Conservation (phyloP, 2,888 invertebrate genomes). For the Cataglyphis cursor region DNA sequence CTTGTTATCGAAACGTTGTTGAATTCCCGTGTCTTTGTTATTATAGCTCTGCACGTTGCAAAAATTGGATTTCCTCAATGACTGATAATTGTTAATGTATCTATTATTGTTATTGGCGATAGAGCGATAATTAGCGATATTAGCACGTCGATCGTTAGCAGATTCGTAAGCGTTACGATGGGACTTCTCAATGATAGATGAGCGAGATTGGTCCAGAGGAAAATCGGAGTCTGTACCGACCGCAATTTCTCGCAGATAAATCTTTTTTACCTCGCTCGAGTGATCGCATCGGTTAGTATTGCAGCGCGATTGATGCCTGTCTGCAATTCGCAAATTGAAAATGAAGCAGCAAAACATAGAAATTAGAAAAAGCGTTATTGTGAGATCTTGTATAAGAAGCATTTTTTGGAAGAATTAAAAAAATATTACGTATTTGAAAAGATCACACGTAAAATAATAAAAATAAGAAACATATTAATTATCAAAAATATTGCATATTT, state of each 20-base stretch:
- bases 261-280: constrained; percentile 80
- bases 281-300: constrained; percentile 68
- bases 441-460: neutral
- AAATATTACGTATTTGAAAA: neutral
- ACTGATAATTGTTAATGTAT: constrained; percentile 70
- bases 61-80: constrained; percentile 58
- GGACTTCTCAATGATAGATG: constrained; percentile 76
- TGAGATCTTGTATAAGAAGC: neutral
- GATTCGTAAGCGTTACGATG: constrained; percentile 75
- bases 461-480: neutral
- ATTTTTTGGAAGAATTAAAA: neutral
- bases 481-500: neutral
- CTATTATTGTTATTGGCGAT: constrained; percentile 75
- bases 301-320: constrained; percentile 63
- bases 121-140: constrained; percentile 65
- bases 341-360: constrained; percentile 29
- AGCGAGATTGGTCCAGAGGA: constrained; percentile 63
- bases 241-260: constrained; percentile 83
- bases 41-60: constrained; percentile 62
- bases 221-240: constrained; percentile 83
- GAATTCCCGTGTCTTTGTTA: constrained; percentile 62
- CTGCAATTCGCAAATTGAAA: constrained; percentile 63
- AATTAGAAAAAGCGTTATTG: constrained; percentile 6
- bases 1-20: constrained; percentile 84
- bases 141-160: constrained; percentile 63